Base-by-base conservation (phyloP, 2,113 vertebrate genomes). In the Apistogramma diplotaenia region DNA sequence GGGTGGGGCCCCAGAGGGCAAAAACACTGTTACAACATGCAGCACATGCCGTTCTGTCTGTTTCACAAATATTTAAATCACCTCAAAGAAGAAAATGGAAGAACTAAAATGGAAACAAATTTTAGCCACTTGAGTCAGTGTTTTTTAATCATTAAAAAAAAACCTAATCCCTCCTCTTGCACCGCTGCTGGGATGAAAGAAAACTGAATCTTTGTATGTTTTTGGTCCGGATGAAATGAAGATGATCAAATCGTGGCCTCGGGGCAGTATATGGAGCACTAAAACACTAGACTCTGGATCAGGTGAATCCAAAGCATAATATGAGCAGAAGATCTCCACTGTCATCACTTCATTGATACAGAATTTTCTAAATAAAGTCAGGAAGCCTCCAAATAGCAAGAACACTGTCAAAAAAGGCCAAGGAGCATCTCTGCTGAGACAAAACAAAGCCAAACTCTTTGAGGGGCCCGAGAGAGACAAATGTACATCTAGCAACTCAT, bases 151-250 rank as follows among this genome's bases (percentile, higher is more conserved):
- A 43, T 35, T 65, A 65, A 43, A 6, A n/a, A 62, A 62, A 12
- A 23, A 40, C 12, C 60, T 40, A 61, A 4, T 25, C 21, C 40
- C 40, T 65, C 35, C 60, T 65, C 8, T 65, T 43, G 43, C 35
- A 43, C 0, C 25, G 13, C 8, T 21, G 0, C 60, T 23, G 0
- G 40, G 40, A 43, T 1, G 3, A 62, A 4, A 62, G 33, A 62
- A 62, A 15, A 40, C 16, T 65, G 40, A 21, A 5, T 31, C 4
- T 31, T 3, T 5, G 29, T 23, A 18, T 65, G 21, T 46, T 65
- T 65, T 43, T 27, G 21, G 61, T 46, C 12, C 1, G 1, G 15
- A 67, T 49, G 16, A 67, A 27, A 46, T 43, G 8, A 65, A 65
- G 21, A 67, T 6, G 8, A 67, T 19, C 46, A 19, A 46, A 67